Conservation (phyloP, 2,113 vertebrate genomes). For the Isichthys henryi region DNA sequence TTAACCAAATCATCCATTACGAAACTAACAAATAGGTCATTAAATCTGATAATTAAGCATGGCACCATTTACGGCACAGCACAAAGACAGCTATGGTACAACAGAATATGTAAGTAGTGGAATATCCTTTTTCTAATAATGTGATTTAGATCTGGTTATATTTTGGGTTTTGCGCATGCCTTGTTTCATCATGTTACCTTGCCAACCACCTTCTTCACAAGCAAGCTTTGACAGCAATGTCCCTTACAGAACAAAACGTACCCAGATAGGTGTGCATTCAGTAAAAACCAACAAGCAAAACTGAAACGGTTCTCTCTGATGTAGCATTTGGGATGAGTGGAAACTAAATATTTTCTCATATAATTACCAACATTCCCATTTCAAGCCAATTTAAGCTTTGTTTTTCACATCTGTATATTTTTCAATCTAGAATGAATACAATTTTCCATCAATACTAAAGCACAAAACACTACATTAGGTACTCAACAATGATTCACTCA, state of each 20-base stretch:
- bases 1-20: not conserved
- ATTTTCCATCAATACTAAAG: not conserved
- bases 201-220: constrained; percentile 4
- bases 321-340: not conserved
- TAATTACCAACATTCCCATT: not conserved
- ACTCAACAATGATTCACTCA: not conserved
- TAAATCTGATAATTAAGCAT: constrained; percentile 5
- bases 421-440: not conserved
- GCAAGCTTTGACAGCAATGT: not conserved
- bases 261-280: not conserved
- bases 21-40: not conserved
- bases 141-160: not conserved
- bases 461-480: not conserved
- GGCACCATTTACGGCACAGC: not conserved
- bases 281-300: not conserved
- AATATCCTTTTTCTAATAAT: not conserved
- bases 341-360: not conserved
- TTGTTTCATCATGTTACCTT: not conserved
- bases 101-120: not conserved
- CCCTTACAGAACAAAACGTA: not conserved
- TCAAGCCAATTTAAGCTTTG: not conserved
- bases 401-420: not conserved
- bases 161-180: not conserved
- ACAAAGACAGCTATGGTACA: not conserved
- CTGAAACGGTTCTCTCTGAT: not conserved